Evolutionary conservation across 2,113 vertebrate genomes (phyloP), one percentile per base, ranked within the genome.

Genomic region (Myxocyprinus asiaticus): DNA sequence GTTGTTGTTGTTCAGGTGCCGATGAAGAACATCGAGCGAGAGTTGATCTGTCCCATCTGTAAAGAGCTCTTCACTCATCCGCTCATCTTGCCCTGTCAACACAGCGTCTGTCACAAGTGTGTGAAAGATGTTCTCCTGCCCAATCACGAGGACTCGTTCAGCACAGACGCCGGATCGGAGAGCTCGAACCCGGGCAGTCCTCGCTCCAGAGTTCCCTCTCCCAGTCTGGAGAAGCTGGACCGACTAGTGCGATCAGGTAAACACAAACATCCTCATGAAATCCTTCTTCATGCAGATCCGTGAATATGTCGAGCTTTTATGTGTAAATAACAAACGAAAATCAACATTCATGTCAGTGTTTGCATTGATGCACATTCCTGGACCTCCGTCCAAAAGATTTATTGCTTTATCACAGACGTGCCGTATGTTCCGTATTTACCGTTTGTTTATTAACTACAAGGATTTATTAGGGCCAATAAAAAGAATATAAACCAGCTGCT

Each of bases 41-140:
- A 99, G 88, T 94, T 99, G 80, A 94, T 98, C 87, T 99, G 97
- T 87, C 98, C 98, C 2, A 94, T 96, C 61, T 99, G 98, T 87
- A 96, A 98, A 87, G 98, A 99, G 75, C 90, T 99, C 73, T 99
- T 98, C 86, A 98, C 95, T 10, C 96, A 99, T 78, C 97, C 98
- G 0, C 81, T 99, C 83, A 97, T 99, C 90, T 94, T 99, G 72
- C 98, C 98, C 17, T 99, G 97, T 86, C 97, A 99, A 88, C 98
- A 99, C 86, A 99, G 94, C 77, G 75, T 99, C 84, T 99, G 98
- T 87, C 98, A 99, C 90, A 98, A 97, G 84, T 99, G 98, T 77
- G 93, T 98, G 50, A 92, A 95, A 82, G 98, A 99, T 86, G 93
- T 97, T 87, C 93, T 98, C n/a, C 88, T 96, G 83, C 90, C 95